A percentile compares a stretch with the other conserved stretches of the same genome.
Conservation (phyloP, 1,140 invertebrate species). For the Rhyacophila brunnea region DNA sequence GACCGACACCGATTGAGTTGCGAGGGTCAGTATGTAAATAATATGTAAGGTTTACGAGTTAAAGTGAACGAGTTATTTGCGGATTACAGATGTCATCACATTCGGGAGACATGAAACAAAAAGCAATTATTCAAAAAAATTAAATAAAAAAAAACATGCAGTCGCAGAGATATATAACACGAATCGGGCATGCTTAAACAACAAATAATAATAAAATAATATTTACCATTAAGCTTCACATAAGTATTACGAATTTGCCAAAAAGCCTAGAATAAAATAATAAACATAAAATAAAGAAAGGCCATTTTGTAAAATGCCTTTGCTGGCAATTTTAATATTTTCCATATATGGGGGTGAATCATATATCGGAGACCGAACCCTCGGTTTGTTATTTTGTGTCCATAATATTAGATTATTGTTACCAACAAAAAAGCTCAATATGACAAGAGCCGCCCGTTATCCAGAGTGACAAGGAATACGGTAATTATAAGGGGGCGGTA, state of each 20-base stretch:
- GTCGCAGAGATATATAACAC: conserved; percentile 19
- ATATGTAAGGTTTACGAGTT: conserved; percentile 28
- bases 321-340: neutral
- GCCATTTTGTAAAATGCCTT: neutral
- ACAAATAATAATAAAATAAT: conserved; percentile 25
- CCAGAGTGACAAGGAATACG: too few species aligned
- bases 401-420: too few species aligned
- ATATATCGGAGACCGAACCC: too few species aligned
- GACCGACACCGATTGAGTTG: conserved; percentile 25
- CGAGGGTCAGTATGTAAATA: conserved; percentile 30
- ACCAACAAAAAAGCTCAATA: too few species aligned
- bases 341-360: neutral
- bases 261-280: conserved; percentile 30
- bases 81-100: conserved; percentile 36
- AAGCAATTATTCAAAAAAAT: conserved; percentile 44
- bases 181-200: conserved; percentile 29
- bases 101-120: conserved; percentile 57
- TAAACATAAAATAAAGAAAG: conserved; percentile 5
- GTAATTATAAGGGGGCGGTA: too few species aligned
- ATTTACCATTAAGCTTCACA: conserved; percentile 33
- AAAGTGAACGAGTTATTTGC: too few species aligned
- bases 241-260: conserved; percentile 25
- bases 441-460: too few species aligned
- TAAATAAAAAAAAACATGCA: conserved; percentile 18
- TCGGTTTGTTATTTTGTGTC: too few species aligned